A percentile compares a stretch with the other conserved stretches of the same genome.
Evolutionary conservation across 2,113 vertebrate species (phyloP).

Genomic region (Helogale parvula): DNA sequence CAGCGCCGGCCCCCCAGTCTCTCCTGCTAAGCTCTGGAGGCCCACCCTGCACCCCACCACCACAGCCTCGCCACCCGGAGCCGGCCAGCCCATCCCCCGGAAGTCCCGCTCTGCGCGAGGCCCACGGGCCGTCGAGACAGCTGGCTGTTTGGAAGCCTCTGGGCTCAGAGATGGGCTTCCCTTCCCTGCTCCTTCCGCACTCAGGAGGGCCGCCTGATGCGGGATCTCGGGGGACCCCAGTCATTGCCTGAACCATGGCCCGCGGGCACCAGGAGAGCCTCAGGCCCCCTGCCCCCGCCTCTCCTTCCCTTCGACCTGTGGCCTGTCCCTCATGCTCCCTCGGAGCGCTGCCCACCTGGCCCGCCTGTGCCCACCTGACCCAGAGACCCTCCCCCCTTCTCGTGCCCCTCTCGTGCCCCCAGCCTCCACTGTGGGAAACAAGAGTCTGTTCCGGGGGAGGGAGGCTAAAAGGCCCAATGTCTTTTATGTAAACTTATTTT

Average conservation of each 20-base stretch:
- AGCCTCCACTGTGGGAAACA: background rate
- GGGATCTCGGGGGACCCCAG: background rate
- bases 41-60: background rate
- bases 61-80: background rate
- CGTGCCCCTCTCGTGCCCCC: background rate
- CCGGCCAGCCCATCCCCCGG: background rate
- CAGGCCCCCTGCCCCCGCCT: fast-evolving
- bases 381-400: background rate
- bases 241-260: fast-evolving
- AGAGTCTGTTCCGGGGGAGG: background rate
- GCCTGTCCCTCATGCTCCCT: background rate
- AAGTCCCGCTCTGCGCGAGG: background rate
- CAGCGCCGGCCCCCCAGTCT: fast-evolving
- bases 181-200: background rate
- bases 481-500: conserved; percentile 66
- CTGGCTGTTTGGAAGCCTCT: background rate
- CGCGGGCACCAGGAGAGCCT: no score
- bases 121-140: background rate
- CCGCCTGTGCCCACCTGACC: background rate
- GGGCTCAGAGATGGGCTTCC: no score
- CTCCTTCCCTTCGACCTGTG: background rate
- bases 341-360: background rate
- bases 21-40: background rate
- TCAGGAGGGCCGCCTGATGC: fast-evolving
- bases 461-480: background rate